phyloP scores from a whole-genome alignment of 2,113 vertebrate species.

The Pholis gunnellus region DNA sequence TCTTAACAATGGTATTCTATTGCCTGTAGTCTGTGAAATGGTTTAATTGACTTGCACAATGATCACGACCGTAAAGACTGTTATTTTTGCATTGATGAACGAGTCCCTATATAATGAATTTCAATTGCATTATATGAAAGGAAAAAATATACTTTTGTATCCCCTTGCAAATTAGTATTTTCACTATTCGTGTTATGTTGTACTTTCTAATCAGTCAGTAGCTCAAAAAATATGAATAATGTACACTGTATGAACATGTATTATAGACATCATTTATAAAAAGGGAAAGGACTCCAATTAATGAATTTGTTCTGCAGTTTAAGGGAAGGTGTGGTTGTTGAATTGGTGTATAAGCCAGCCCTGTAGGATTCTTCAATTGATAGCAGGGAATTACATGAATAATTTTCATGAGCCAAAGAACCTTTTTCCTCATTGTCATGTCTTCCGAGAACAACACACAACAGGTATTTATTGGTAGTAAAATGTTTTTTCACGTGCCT shows the following conservation, averaged over 20 bases:
- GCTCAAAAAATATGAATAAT: conserved; percentile 27
- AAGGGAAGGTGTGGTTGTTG: conserved; percentile 53
- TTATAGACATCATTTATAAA: conserved; percentile 38
- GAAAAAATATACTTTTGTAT: conserved; percentile 41
- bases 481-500: conserved; percentile 65
- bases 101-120: conserved; percentile 26
- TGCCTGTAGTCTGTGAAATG: conserved; percentile 39
- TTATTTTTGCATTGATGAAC: conserved; percentile 59
- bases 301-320: conserved; percentile 46
- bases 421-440: conserved; percentile 26
- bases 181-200: conserved; percentile 18
- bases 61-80: conserved; percentile 52
- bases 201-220: conserved; percentile 31
- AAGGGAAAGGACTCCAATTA: conserved; percentile 60
- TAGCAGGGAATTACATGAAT: conserved; percentile 36
- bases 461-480: conserved; percentile 52
- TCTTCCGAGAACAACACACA: conserved; percentile 51
- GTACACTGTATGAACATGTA: conserved; percentile 30
- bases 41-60: conserved; percentile 55
- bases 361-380: conserved; percentile 20
- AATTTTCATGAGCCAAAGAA: conserved; percentile 64
- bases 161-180: conserved; percentile 30
- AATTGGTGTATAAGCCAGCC: conserved; percentile 18
- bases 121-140: conserved; percentile 31
- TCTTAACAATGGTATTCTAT: conserved; percentile 18